A percentile compares a stretch with the other conserved stretches of the same genome.
Evolutionary conservation across 2,797 vertebrate genomes (phyloP).

Genomic region (Xenopus petersii): DNA sequence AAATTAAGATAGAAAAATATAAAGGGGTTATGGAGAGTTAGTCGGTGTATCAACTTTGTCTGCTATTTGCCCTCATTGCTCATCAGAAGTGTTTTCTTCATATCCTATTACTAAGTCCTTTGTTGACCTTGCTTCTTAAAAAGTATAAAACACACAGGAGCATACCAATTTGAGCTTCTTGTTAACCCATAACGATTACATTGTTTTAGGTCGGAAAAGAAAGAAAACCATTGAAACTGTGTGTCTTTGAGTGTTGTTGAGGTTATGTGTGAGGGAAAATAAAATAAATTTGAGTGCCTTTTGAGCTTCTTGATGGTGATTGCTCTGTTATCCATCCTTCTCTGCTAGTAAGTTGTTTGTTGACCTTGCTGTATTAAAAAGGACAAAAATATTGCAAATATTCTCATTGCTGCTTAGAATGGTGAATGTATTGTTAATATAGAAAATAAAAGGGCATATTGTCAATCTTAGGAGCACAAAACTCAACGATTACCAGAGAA

Average conservation of each 20-base stretch:
- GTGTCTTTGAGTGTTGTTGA: too few species aligned
- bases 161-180: not conserved
- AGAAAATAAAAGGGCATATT: too few species aligned
- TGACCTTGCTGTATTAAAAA: constrained; percentile 39
- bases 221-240: too few species aligned
- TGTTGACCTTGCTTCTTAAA: constrained; percentile 38
- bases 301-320: constrained; percentile 20
- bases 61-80: constrained; percentile 29
- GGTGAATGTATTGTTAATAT: too few species aligned
- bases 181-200: too few species aligned
- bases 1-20: too few species aligned
- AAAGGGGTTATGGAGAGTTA: too few species aligned
- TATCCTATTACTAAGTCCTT: constrained; percentile 42
- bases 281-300: too few species aligned
- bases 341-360: constrained; percentile 30
- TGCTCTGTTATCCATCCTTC: constrained; percentile 23
- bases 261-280: too few species aligned
- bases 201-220: too few species aligned
- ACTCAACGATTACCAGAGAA: too few species aligned
- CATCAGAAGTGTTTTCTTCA: constrained; percentile 44
- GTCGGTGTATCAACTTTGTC: constrained; percentile 34
- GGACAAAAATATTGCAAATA: constrained; percentile 27
- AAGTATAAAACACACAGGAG: constrained; percentile 15
- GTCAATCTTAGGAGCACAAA: too few species aligned
- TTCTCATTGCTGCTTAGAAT: not conserved